Base-by-base conservation (phyloP, 1,140 invertebrate species). In the Radopholus similis region DNA sequence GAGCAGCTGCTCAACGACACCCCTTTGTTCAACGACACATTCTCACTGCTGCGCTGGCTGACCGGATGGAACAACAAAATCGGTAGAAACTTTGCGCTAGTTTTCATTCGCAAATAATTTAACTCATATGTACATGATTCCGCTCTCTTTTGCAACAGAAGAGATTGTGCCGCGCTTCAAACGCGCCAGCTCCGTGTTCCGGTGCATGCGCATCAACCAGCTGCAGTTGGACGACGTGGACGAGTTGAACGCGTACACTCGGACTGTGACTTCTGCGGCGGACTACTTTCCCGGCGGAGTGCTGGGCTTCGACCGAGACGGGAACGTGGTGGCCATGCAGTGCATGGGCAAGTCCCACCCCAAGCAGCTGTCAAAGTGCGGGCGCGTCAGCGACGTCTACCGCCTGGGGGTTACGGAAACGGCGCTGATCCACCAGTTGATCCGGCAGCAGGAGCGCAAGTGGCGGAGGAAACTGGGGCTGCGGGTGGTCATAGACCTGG, bases 251-350 rank as follows among this genome's bases (percentile, higher is more conserved):
- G 37, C 18, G n/a, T 66, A 30, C 26, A 34, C 40, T 34, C 23
- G 42, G 2, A 34, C 35, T 1, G 11, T 73, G 9, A 64, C 68
- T 21, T 21, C 35, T 42, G 72, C 56, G 37, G 49, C 70, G 26
- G 62, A 72, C 26, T 73, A 72, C 53, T 72, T 56, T 60, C 70
- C 70, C 15, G 69, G 76, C 23, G 77, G 77, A 37, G 49, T 82
- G 8, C 71, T 79, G 28, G 72, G 77, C 28, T 70, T 70, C 28
- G 77, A 79, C 59, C 64, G 73, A 11, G 77, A 79, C n/a, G 74
- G 77, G 15, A 78, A 79, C 49, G 65, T 77, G n/a, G 28, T 79
- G 11, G 57, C 55, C 30, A 37, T 81, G 11, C 78, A 81, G 64
- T 37, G 40, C 53, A 47, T 74, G 37, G 73, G 73, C n/a, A 23